phyloP scores from a whole-genome alignment of 2,888 invertebrate species.

The Drosophila prolongata region DNA sequence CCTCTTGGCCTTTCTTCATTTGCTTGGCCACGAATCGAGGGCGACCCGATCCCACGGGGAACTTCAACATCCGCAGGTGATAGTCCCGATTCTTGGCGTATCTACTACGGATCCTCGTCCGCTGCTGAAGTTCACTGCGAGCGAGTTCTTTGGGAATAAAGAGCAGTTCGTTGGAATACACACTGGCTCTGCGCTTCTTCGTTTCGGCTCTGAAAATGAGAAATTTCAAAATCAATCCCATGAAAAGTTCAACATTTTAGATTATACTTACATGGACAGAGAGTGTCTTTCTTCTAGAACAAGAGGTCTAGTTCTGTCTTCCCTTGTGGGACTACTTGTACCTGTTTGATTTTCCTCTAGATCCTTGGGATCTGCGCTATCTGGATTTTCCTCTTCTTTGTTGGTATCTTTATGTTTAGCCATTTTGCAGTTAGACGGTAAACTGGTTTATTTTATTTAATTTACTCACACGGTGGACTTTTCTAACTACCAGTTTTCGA shows the following conservation, averaged over 20 bases:
- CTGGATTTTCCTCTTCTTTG: not conserved
- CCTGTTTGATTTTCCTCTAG: not conserved
- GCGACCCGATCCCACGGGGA: conserved; percentile 65
- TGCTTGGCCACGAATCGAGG: conserved; percentile 60
- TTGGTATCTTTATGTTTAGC: not conserved
- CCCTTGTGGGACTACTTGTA: conserved; percentile 6
- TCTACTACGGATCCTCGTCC: conserved; percentile 7
- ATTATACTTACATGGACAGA: conserved; percentile 67
- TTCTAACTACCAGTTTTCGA: no score
- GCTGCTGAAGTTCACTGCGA: conserved; percentile 51
- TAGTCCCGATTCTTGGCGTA: conserved; percentile 26
- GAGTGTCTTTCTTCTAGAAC: conserved; percentile 72
- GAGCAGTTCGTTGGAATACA: conserved; percentile 52
- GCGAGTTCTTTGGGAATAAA: conserved; percentile 71
- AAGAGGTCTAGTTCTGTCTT: conserved; percentile 54
- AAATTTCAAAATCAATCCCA: not conserved
- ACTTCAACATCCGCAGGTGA: conserved; percentile 59
- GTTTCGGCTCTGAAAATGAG: conserved; percentile 62
- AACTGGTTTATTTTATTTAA: no score
- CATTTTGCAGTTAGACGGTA: no score
- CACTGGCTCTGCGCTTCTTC: conserved; percentile 69
- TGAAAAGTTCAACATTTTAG: not conserved
- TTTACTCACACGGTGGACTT: no score
- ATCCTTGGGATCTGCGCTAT: not conserved
- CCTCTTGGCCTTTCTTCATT: conserved; percentile 22